Conservation (phyloP, 2,888 invertebrate genomes). For the Drosophila flavopinicola region DNA sequence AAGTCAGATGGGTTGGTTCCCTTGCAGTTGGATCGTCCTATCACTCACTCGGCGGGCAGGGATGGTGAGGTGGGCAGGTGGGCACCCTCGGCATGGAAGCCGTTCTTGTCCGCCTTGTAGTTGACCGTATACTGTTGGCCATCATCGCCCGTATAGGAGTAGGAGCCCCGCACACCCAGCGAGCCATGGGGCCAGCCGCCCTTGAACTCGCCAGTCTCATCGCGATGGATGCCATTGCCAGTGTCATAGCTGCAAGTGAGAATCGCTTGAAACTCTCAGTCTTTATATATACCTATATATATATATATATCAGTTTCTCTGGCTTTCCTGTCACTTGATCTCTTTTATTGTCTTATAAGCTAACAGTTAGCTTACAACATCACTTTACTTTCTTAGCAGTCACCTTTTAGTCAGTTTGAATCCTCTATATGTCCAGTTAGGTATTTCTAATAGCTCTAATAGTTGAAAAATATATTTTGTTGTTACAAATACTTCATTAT, state of each 20-base stretch:
- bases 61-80: slow-evolving; percentile 92
- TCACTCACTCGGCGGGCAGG: slow-evolving; percentile 85
- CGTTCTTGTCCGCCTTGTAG: slow-evolving; percentile 91
- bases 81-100: slow-evolving; percentile 90
- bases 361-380: no score
- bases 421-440: no score
- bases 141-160: slow-evolving; percentile 87
- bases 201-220: slow-evolving; percentile 86
- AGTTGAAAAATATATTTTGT: no score
- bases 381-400: no score
- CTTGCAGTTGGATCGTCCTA: neutral
- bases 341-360: no score
- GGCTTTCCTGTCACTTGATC: no score
- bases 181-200: slow-evolving; percentile 86
- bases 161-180: slow-evolving; percentile 87
- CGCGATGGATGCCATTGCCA: slow-evolving; percentile 87
- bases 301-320: no score
- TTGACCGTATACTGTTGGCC: slow-evolving; percentile 87
- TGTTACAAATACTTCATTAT: no score
- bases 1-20: neutral
- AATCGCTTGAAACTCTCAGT: neutral
- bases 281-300: no score
- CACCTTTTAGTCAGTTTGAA: no score
- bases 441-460: no score
- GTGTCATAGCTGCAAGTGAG: slow-evolving; percentile 86